phyloP scores from a whole-genome alignment of 2,797 vertebrate genomes.

The Macropodus opercularis region DNA sequence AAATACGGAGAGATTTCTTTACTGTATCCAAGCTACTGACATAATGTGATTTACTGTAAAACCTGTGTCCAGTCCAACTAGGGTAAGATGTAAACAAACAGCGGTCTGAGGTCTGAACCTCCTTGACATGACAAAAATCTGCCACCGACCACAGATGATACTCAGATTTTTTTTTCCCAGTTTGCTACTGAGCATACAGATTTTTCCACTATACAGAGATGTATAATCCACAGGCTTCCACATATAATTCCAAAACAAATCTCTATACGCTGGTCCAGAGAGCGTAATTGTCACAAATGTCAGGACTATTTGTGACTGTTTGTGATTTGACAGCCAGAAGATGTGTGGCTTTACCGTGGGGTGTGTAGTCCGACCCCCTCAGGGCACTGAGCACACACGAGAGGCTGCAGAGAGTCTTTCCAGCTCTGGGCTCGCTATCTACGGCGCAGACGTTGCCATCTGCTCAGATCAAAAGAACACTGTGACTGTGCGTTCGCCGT shows the following conservation, averaged over 20 bases:
- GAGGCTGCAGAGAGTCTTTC: slow-evolving; percentile 41
- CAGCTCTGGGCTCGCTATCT: slow-evolving; percentile 34
- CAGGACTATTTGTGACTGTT: slow-evolving; percentile 53
- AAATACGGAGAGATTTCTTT: slow-evolving; percentile 18
- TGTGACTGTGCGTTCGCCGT: slow-evolving; percentile 44
- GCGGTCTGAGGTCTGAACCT: slow-evolving; percentile 39
- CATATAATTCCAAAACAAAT: slow-evolving; percentile 36
- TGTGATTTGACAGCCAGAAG: slow-evolving; percentile 57
- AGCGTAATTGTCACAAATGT: slow-evolving; percentile 43
- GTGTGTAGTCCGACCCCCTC: slow-evolving; percentile 62
- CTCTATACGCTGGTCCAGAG: slow-evolving; percentile 5
- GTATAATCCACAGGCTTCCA: slow-evolving; percentile 18
- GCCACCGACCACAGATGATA: no score
- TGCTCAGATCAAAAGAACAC: slow-evolving; percentile 71
- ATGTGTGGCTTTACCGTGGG: slow-evolving; percentile 56
- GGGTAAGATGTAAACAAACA: slow-evolving; percentile 26
- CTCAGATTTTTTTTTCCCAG: slow-evolving; percentile 10
- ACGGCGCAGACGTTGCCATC: slow-evolving; percentile 62
- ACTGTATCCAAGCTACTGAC: neutral
- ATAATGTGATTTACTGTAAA: slow-evolving; percentile 1
- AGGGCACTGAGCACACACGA: slow-evolving; percentile 21
- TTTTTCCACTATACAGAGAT: slow-evolving; percentile 19
- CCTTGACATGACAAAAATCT: slow-evolving; percentile 36
- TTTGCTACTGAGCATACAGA: slow-evolving; percentile 1
- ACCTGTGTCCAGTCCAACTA: slow-evolving; percentile 6